Base-by-base conservation (phyloP, 1,140 invertebrate genomes). In the Micrasema longulum region DNA sequence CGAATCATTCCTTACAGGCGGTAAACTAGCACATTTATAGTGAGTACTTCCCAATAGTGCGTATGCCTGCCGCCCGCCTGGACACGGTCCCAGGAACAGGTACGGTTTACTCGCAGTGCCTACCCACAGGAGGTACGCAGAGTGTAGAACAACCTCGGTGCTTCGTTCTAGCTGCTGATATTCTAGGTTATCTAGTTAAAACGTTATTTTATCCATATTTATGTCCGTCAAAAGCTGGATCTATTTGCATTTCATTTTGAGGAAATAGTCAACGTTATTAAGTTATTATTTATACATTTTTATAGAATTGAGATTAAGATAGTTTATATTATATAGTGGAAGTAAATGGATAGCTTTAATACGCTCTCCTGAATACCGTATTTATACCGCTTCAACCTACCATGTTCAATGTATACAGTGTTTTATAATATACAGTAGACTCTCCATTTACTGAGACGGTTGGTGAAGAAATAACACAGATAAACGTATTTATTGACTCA, bases 1-100 rank as follows among this genome's bases (percentile, higher is more conserved):
- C 69, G 73, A 71, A 71, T 71, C 73, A 75, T 75, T 75, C 73
- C 73, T 72, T 69, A 38, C 22, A 63, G 67, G 64, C 63, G 48
- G 43, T 71, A 60, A 52, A 50, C 60, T 66, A 47, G 67, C 66
- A 48, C 16, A 60, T 57, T 67, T 66, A 67, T 50, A 68, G 67
- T n/a, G n/a, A n/a, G n/a, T n/a, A n/a, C n/a, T n/a, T 7, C 26
- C 26, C 26, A 31, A 31, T 7, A 31, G n/a, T n/a, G n/a, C n/a
- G n/a, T n/a, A n/a, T n/a, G n/a, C n/a, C n/a, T n/a, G n/a, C n/a
- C n/a, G n/a, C n/a, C n/a, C n/a, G n/a, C n/a, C n/a, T n/a, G n/a
- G n/a, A n/a, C n/a, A n/a, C n/a, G n/a, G 26, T 31, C 7, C 3
- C 7, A 31, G 26, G 26, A 31, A 7, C 26, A 31, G 26, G 26